Percentiles rank a stretch among this genome's conserved stretches.
Conservation (phyloP, 2,888 invertebrate species). For the Lymantria monacha region DNA sequence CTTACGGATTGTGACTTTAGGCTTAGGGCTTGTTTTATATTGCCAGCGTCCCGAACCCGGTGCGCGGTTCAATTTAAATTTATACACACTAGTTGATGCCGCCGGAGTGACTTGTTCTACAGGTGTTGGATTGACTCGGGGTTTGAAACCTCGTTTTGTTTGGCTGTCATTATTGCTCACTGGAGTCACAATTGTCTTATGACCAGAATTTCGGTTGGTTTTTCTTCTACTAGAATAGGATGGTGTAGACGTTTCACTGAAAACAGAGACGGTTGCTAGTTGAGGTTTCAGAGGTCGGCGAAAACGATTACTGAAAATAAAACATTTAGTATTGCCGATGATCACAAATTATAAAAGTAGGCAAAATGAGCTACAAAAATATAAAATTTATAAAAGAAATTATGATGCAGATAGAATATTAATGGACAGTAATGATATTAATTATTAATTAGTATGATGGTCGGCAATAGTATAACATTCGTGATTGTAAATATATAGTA, state of each 20-base stretch:
- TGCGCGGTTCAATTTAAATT: constrained; percentile 90
- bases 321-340: constrained; percentile 40
- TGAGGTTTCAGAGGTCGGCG: constrained; percentile 75
- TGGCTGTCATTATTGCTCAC: constrained; percentile 65
- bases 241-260: constrained; percentile 82
- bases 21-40: constrained; percentile 94
- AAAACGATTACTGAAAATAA: constrained; percentile 74
- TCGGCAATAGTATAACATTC: constrained; percentile 36
- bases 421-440: too few species aligned
- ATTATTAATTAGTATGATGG: constrained; percentile 14
- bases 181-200: constrained; percentile 68
- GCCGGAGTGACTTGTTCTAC: constrained; percentile 77
- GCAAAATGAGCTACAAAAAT: not conserved
- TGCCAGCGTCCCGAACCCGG: constrained; percentile 95
- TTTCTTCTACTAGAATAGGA: constrained; percentile 80
- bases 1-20: constrained; percentile 90
- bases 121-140: constrained; percentile 82
- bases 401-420: too few species aligned
- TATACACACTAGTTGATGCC: constrained; percentile 85
- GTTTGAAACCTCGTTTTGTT: constrained; percentile 86
- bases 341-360: constrained; percentile 8
- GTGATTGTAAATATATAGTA: not conserved
- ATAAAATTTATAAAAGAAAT: too few species aligned
- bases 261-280: constrained; percentile 85
- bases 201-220: constrained; percentile 66